Percentiles rank a stretch among this genome's conserved stretches.
These are phyloP conservation scores for Zhuqinia jingwanae DNA, from an alignment of 2,888 invertebrate genomes.

Conservation along the genomic window DNA sequence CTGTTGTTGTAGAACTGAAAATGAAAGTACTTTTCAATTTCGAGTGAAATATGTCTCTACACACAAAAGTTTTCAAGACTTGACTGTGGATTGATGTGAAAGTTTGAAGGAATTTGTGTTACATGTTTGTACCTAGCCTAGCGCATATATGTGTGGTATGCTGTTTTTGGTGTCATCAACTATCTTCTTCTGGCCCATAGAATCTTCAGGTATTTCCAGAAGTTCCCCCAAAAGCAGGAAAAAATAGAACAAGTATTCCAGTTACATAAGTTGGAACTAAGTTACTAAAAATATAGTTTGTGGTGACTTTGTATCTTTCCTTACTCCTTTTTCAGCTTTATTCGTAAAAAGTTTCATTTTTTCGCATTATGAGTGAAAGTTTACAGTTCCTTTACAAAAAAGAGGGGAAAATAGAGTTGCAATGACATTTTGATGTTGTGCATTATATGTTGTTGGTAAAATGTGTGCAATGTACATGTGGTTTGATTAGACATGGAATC, in stretches of 20 bases:
- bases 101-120: conserved; percentile 39
- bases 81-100: conserved; percentile 55
- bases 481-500: conserved; percentile 21
- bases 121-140: too few relatives aligned
- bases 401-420: conserved; percentile 1
- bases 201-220: conserved; percentile 40
- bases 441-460: neutral
- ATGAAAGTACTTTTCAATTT: conserved; percentile 40
- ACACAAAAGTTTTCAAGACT: conserved; percentile 39
- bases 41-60: neutral
- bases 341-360: neutral
- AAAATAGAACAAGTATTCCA: conserved; percentile 4
- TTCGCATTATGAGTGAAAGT: neutral
- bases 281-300: too few relatives aligned
- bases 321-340: conserved; percentile 22
- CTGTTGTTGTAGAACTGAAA: neutral
- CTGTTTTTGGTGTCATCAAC: neutral
- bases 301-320: conserved; percentile 43
- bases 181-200: conserved; percentile 7
- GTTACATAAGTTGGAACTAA: neutral
- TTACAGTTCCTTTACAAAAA: neutral
- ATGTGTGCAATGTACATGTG: too few relatives aligned
- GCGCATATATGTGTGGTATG: too few relatives aligned
- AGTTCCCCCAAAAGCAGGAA: conserved; percentile 54
- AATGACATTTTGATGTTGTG: conserved; percentile 35